Conservation (phyloP, 2,888 invertebrate species). For the Barypeithes pellucidus region DNA sequence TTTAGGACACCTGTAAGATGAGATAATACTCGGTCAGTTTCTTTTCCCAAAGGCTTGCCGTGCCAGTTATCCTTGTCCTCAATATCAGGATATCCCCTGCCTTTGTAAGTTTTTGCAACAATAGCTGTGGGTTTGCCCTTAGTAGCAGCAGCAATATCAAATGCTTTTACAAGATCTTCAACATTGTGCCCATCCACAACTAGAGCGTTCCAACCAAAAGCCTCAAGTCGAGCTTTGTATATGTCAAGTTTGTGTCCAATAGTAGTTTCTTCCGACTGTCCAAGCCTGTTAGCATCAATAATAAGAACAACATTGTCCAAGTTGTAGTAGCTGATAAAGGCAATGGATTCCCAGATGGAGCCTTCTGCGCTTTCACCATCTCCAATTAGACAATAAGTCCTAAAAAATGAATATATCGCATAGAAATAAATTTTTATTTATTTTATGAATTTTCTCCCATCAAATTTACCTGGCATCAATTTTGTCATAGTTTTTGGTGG, state of each 20-base stretch:
- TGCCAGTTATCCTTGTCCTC: constrained; percentile 97
- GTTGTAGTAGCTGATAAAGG: constrained; percentile 95
- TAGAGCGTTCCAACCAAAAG: constrained; percentile 92
- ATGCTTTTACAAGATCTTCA: constrained; percentile 89
- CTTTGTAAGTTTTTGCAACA: constrained; percentile 97
- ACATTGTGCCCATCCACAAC: constrained; percentile 98
- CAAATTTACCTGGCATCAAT: constrained; percentile 79
- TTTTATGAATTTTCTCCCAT: background rate
- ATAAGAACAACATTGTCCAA: constrained; percentile 97
- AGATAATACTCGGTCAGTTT: constrained; percentile 80
- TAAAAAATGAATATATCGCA: too few relatives aligned
- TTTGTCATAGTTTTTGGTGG: constrained; percentile 88
- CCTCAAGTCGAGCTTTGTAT: constrained; percentile 86
- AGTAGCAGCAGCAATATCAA: constrained; percentile 83
- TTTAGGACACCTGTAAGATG: constrained; percentile 79
- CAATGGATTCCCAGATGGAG: constrained; percentile 96
- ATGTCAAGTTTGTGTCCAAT: constrained; percentile 91
- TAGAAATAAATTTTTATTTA: too few relatives aligned
- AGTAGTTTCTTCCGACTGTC: constrained; percentile 96
- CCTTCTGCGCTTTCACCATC: constrained; percentile 99
- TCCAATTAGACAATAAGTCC: constrained; percentile 95
- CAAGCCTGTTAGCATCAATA: constrained; percentile 96
- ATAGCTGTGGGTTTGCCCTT: constrained; percentile 92
- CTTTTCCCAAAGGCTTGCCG: constrained; percentile 93
- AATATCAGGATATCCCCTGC: constrained; percentile 89